Percentiles rank a stretch among this genome's conserved stretches.
Evolutionary conservation across 2,797 vertebrate species (phyloP).

Genomic region (Perodicticus potto): DNA sequence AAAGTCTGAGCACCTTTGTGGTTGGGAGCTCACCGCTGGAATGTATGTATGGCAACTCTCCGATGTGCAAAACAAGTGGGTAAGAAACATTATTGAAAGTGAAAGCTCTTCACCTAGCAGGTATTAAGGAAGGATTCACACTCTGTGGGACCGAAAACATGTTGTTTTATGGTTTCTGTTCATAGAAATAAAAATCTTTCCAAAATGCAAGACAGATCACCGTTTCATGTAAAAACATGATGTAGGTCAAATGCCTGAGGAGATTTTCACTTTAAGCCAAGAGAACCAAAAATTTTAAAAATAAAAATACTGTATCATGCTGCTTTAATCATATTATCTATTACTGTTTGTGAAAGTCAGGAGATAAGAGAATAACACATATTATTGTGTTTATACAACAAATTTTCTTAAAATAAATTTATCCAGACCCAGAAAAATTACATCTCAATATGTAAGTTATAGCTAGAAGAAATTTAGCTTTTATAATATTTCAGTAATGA

Average conservation of each 20-base stretch:
- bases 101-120: slow-evolving; percentile 71
- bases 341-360: neutral
- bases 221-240: neutral
- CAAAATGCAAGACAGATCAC: neutral
- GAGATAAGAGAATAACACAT: slow-evolving; percentile 12
- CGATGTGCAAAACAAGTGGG: slow-evolving; percentile 50
- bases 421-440: slow-evolving; percentile 43
- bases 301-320: neutral
- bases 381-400: neutral
- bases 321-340: neutral
- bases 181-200: slow-evolving; percentile 65
- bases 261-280: slow-evolving; percentile 12
- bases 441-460: neutral
- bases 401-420: slow-evolving; percentile 27
- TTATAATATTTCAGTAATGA: neutral
- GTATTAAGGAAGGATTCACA: slow-evolving; percentile 78
- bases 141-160: neutral
- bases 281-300: slow-evolving; percentile 24
- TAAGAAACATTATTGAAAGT: slow-evolving; percentile 16
- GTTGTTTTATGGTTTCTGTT: slow-evolving; percentile 63
- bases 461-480: slow-evolving; percentile 33
- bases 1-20: neutral
- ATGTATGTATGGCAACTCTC: slow-evolving; percentile 59
- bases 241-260: slow-evolving; percentile 35
- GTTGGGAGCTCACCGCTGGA: slow-evolving; percentile 35